phyloP scores from a whole-genome alignment of 1,140 invertebrate species.

The Drosophila insularis region DNA sequence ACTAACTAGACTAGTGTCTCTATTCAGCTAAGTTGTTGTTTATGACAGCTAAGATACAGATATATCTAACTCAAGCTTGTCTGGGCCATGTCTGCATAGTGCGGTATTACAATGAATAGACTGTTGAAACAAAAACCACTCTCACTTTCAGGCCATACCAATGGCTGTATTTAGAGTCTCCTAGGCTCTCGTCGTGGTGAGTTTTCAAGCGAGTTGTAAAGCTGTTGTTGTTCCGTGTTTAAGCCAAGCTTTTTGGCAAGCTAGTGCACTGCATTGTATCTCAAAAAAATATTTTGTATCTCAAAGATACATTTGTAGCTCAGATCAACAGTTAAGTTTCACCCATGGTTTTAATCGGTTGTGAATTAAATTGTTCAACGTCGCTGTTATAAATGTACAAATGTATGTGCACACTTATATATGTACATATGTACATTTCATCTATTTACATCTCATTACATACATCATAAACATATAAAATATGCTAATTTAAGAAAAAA shows the following conservation, averaged over 20 bases:
- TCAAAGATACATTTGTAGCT: conserved; percentile 17
- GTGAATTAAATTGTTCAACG: conserved; percentile 27
- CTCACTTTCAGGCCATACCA: conserved; percentile 61
- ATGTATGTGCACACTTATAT: conserved; percentile 8
- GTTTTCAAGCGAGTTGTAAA: conserved; percentile 59
- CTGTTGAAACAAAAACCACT: conserved; percentile 43
- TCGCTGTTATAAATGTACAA: conserved; percentile 22
- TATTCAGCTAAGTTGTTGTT: not conserved
- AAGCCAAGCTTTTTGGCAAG: conserved; percentile 49
- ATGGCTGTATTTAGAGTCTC: too few species aligned
- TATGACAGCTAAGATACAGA: not conserved
- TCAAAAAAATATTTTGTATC: too few species aligned
- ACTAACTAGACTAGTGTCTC: not conserved
- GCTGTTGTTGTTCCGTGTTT: conserved; percentile 54
- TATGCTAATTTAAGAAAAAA: conserved; percentile 2
- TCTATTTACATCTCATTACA: conserved; percentile 6
- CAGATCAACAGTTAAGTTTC: conserved; percentile 63
- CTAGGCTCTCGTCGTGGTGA: conserved; percentile 58
- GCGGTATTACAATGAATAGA: conserved; percentile 5
- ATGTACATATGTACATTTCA: not conserved
- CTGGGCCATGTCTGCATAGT: conserved; percentile 4
- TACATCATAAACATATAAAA: too few species aligned
- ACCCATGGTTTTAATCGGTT: conserved; percentile 54
- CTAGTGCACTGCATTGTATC: conserved; percentile 35
- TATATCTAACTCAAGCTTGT: not conserved